Evolutionary conservation across 2,888 invertebrate species (phyloP), one percentile per base, ranked within the genome.

Genomic region (Mythimna pallens): DNA sequence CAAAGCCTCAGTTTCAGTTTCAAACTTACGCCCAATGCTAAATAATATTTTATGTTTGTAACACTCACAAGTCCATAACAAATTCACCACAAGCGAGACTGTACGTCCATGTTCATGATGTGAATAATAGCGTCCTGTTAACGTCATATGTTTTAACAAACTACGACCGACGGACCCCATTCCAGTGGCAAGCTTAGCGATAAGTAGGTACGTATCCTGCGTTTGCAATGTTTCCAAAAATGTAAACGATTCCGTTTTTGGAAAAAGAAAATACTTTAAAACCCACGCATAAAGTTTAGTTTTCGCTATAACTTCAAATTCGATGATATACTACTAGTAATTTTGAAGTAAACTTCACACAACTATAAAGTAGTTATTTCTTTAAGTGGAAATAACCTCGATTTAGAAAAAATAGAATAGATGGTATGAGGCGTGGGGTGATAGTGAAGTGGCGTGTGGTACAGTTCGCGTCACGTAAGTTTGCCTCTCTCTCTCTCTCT

Each of bases 81-180:
- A 76, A 73, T 43, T 76, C 76, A 83, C 57, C 73, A 75, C 65
- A 69, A 65, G 22, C 68, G 20, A 76, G 76, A 73, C 62, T 70
- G n/a, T n/a, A 58, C 61, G 66, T 78, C 62, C 34, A 71, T 81
- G 80, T 47, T 3, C 47, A 47, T 82, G 79, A 64, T 67, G 87
- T 87, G 76, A 86, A 78, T 85, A 86, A 86, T 86, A 75, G 61
- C 70, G 75, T 76, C 66, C 70, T 65, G 78, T 73, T 78, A 85
- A 76, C 80, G 71, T 70, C 69, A 34, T 74, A 50, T 65, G 78
- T 86, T 81, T 81, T 55, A 64, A n/a, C 58, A 50, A 59, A 22
- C 58, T 30, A 54, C 30, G 66, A 57, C 14, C 47, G 57, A 12
- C 52, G 40, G 62, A 47, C 54, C 43, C 30, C 57, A 71, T 57